phyloP scores from a whole-genome alignment of 2,797 vertebrate species.

The Ctenopoma kingsleyae region DNA sequence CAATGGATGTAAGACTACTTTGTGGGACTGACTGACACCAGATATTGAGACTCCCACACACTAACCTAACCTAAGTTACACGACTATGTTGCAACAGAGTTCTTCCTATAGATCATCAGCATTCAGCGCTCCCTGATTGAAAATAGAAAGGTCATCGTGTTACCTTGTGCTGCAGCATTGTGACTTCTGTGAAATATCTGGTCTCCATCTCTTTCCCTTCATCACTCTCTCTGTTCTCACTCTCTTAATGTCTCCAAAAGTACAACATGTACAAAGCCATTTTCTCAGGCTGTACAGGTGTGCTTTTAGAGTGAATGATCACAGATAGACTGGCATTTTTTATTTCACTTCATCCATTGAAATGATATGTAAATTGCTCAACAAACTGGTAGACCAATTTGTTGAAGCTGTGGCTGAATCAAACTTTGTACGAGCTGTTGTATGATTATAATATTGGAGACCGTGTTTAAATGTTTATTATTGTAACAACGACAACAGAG shows the following conservation, averaged over 20 bases:
- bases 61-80: background rate
- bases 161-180: background rate
- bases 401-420: background rate
- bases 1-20: too few relatives aligned
- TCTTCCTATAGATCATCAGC: background rate
- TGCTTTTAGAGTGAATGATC: background rate
- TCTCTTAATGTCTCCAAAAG: background rate
- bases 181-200: background rate
- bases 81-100: too few relatives aligned
- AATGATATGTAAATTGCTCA: background rate
- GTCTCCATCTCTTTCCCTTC: background rate
- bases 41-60: constrained; percentile 29
- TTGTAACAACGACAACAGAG: too few relatives aligned
- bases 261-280: background rate
- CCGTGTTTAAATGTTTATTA: background rate
- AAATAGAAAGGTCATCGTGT: background rate
- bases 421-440: background rate
- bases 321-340: background rate
- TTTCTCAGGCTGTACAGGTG: background rate
- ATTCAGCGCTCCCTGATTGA: background rate
- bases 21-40: constrained; percentile 4
- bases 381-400: background rate
- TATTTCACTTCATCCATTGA: background rate
- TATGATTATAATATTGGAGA: background rate
- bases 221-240: background rate